Base-by-base conservation (phyloP, 1,140 invertebrate genomes). In the Eumaeus atala region DNA sequence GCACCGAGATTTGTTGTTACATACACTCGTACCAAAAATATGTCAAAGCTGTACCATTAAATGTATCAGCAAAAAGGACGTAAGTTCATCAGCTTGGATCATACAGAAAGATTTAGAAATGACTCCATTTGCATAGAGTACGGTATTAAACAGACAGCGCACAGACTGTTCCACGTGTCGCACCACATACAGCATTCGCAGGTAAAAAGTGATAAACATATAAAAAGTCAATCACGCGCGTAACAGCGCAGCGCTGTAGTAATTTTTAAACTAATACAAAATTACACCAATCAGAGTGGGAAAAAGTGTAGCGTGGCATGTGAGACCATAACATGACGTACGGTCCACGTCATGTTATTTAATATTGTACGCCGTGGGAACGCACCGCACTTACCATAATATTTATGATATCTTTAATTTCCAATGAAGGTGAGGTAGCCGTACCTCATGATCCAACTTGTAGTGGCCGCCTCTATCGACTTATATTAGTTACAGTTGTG, bases 351-450 rank as follows among this genome's bases (percentile, higher is more conserved):
- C 40, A 44, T 44, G 40, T 44, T 44, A 44, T 44, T 17, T 44
- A 44, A 44, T 44, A 44, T 44, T 44, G 40, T 18, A 44, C 40
- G 40, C 40, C 40, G 40, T 44, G 40, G 40, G 40, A 44, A 44
- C 40, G 40, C 40, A 6, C 21, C 21, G 40, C 40, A 44, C 40
- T 44, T 44, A 44, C 40, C 40, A 44, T 44, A 44, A 44, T 44
- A 44, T 44, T 44, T 44, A 44, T 44, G 40, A 44, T 44, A 44
- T 44, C 40, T 44, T 44, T 44, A 44, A 44, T 44, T 44, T 16
- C 40, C 40, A 14, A 44, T 44, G 40, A 44, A 44, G 40, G 40
- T 44, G 40, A 44, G 38, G 6, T 8, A 40, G 40, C 40, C 40
- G 40, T 44, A 28, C 21, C 21, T 28, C 21, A 28, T 28, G 21